Percentiles rank a stretch among this genome's conserved stretches.
Conservation (phyloP, 2,113 vertebrate species). For the Charadrius vociferus region DNA sequence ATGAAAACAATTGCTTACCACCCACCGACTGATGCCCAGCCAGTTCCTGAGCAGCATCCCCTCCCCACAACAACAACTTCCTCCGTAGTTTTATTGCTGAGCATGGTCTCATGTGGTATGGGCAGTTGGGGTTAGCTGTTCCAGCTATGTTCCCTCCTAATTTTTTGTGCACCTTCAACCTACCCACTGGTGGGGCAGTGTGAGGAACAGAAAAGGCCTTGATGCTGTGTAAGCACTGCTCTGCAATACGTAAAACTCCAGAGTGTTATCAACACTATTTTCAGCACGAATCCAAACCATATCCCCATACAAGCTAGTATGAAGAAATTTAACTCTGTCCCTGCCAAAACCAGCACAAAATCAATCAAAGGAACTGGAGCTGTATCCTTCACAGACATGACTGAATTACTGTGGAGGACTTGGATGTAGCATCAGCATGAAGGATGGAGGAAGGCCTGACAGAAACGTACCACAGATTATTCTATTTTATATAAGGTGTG, state of each 20-base stretch:
- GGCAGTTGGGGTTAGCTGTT: background rate
- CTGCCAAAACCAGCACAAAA: background rate
- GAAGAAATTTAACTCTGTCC: background rate
- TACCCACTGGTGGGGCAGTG: accelerated
- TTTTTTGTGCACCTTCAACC: background rate
- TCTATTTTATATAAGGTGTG: background rate
- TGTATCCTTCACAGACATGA: background rate
- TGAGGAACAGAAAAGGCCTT: background rate
- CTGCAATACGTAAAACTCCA: background rate
- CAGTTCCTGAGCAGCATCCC: accelerated
- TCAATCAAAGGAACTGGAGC: background rate
- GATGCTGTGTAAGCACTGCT: accelerated
- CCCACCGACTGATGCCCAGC: accelerated
- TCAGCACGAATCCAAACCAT: background rate
- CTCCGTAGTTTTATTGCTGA: background rate
- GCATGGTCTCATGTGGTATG: accelerated
- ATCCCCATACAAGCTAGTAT: background rate
- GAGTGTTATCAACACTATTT: background rate
- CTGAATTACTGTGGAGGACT: background rate
- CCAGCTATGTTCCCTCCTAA: background rate
- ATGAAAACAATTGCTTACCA: background rate
- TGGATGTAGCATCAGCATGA: background rate
- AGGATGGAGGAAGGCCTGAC: background rate
- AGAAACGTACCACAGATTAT: background rate
- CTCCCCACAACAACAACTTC: background rate